A percentile compares a stretch with the other conserved stretches of the same genome.
These are phyloP conservation scores for Lasius fuliginosus DNA, from an alignment of 2,888 invertebrate genomes.

Conservation along the genomic window DNA sequence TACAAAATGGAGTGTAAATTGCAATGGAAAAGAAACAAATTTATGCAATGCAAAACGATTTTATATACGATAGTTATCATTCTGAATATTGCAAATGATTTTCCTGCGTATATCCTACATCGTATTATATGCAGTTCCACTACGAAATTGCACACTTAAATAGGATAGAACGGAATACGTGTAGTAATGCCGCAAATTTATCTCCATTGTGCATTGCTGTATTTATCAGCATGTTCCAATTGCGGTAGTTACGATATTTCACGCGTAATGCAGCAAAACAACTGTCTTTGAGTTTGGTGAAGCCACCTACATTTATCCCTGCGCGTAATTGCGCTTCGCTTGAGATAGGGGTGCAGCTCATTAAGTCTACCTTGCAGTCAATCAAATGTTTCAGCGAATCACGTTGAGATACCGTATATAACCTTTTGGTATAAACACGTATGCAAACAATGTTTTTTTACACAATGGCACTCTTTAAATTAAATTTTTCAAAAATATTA, in stretches of 20 bases:
- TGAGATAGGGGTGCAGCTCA: constrained; percentile 34
- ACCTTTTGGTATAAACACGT: constrained; percentile 3
- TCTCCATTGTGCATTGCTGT: constrained; percentile 38
- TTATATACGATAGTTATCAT: not conserved
- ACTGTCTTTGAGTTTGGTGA: constrained; percentile 48
- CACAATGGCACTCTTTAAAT: not conserved
- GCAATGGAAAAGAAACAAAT: constrained; percentile 19
- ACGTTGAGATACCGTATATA: not conserved
- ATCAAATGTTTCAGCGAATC: constrained; percentile 41
- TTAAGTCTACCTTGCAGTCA: constrained; percentile 46
- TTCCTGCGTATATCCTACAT: constrained; percentile 33
- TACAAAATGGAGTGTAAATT: constrained; percentile 40
- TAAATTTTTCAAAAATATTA: constrained; percentile 17
- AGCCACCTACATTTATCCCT: not conserved
- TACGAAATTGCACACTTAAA: constrained; percentile 48
- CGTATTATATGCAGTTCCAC: constrained; percentile 5
- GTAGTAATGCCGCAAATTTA: constrained; percentile 40
- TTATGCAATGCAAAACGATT: not conserved
- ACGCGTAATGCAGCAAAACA: constrained; percentile 28
- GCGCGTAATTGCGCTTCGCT: constrained; percentile 35
- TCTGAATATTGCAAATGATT: constrained; percentile 29
- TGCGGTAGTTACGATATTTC: constrained; percentile 39
- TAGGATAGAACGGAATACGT: constrained; percentile 26
- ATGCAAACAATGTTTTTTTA: not conserved
- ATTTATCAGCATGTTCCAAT: constrained; percentile 42